Percentiles rank a stretch among this genome's conserved stretches.
Conservation (phyloP, 2,888 invertebrate genomes). For the Meiosimyza platycephala region DNA sequence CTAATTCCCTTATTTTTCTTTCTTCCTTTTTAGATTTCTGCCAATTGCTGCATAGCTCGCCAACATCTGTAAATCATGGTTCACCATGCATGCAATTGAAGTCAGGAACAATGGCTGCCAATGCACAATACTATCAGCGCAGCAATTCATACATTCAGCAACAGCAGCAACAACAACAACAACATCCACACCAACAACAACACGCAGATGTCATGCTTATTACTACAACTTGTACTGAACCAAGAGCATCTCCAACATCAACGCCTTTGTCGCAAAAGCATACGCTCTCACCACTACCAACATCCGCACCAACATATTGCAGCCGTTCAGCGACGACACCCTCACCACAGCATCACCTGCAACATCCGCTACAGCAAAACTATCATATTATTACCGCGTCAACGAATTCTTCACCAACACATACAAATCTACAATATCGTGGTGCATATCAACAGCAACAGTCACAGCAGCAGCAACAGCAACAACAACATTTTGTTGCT, state of each 20-base stretch:
- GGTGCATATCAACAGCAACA: constrained; percentile 32
- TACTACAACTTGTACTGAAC: constrained; percentile 37
- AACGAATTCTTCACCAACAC: constrained; percentile 47
- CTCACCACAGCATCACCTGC: constrained; percentile 44
- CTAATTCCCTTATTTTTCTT: constrained; percentile 28
- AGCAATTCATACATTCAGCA: constrained; percentile 32
- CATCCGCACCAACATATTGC: constrained; percentile 39
- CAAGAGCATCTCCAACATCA: constrained; percentile 31
- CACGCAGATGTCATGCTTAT: constrained; percentile 48
- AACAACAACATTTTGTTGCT: constrained; percentile 57
- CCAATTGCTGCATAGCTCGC: constrained; percentile 63
- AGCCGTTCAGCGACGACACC: constrained; percentile 32
- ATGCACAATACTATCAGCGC: constrained; percentile 37
- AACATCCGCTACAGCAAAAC: constrained; percentile 49
- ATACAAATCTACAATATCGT: constrained; percentile 42
- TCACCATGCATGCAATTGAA: constrained; percentile 56
- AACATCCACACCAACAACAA: constrained; percentile 45
- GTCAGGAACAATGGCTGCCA: constrained; percentile 33
- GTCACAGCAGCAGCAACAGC: constrained; percentile 43
- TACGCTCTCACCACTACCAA: constrained; percentile 37
- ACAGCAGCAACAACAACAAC: constrained; percentile 49
- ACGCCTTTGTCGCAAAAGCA: constrained; percentile 34
- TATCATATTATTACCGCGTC: constrained; percentile 46
- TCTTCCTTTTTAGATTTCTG: constrained; percentile 60
- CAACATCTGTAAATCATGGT: constrained; percentile 58